phyloP scores from a whole-genome alignment of 2,888 invertebrate genomes.

The Dicranocentrus wangi region DNA sequence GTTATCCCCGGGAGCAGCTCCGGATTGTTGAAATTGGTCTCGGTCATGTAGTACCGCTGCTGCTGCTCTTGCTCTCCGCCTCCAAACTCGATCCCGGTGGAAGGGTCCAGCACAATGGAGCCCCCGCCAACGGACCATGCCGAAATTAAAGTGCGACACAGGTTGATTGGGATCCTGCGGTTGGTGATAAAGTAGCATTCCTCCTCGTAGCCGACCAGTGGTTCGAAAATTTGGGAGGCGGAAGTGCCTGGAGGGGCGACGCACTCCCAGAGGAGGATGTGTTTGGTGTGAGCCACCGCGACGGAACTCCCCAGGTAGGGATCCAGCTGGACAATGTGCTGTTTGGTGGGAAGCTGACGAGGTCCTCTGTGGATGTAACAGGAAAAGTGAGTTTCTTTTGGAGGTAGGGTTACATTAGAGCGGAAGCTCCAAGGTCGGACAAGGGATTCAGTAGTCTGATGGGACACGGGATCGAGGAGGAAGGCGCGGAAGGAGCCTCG shows the following conservation, averaged over 20 bases:
- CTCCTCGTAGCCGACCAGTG: constrained; percentile 29
- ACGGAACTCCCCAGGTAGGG: constrained; percentile 1
- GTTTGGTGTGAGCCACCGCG: constrained; percentile 30
- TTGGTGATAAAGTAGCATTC: constrained; percentile 37
- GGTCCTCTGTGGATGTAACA: constrained; percentile 32
- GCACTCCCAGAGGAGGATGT: constrained; percentile 22
- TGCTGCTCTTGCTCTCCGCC: constrained; percentile 18
- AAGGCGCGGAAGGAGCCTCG: constrained; percentile 40
- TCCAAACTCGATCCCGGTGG: constrained; percentile 18
- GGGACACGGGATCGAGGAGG: constrained; percentile 20
- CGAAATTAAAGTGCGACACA: constrained; percentile 25
- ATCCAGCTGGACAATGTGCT: constrained; percentile 39
- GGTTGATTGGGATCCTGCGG: constrained; percentile 26
- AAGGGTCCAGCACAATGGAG: background rate
- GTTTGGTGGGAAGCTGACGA: constrained; percentile 10
- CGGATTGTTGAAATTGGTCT: constrained; percentile 14
- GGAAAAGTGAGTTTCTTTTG: constrained; percentile 25
- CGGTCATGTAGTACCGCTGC: constrained; percentile 22
- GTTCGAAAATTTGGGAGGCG: constrained; percentile 29
- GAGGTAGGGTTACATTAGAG: constrained; percentile 5
- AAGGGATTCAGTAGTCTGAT: background rate
- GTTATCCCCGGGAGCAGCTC: constrained; percentile 1
- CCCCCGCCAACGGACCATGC: constrained; percentile 30
- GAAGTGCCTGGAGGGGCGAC: constrained; percentile 12
- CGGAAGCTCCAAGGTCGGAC: constrained; percentile 4